phyloP scores from a whole-genome alignment of 2,888 invertebrate species.

The Drosophila limbata region DNA sequence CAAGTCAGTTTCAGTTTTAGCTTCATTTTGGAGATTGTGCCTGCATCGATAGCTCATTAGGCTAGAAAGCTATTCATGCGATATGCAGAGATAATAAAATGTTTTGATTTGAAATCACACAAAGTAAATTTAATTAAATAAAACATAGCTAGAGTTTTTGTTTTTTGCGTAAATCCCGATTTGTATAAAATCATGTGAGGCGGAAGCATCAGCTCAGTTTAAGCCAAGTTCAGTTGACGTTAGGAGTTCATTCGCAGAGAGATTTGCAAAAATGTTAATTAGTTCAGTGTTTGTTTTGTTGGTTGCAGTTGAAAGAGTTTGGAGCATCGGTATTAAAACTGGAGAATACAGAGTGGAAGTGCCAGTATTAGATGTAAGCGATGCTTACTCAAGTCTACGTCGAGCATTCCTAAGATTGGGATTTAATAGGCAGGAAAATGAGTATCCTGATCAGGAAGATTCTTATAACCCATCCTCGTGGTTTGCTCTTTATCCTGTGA shows the following conservation, averaged over 20 bases:
- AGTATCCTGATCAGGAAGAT: not conserved
- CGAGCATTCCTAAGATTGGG: not conserved
- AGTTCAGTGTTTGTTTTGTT: not conserved
- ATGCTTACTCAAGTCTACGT: not conserved
- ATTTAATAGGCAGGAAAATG: not conserved
- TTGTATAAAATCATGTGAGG: slow-evolving; percentile 7
- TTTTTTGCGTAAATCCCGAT: not conserved
- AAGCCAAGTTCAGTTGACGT: not conserved
- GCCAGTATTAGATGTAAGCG: not conserved
- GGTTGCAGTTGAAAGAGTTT: not conserved
- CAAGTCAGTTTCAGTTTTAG: not conserved
- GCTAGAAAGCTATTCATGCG: slow-evolving; percentile 35
- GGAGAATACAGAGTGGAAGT: not conserved
- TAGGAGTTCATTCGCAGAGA: not conserved
- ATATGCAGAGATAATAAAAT: slow-evolving; percentile 2
- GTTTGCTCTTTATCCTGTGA: not conserved
- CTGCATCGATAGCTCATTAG: slow-evolving; percentile 18
- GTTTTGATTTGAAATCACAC: not conserved
- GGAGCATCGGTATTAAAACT: not conserved
- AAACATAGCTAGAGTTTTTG: not conserved
- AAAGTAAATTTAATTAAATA: not conserved
- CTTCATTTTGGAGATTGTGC: not conserved
- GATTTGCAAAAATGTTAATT: slow-evolving; percentile 3
- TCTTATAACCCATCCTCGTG: not conserved
- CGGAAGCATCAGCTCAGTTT: slow-evolving; percentile 2